Conservation (phyloP, 2,113 vertebrate genomes). For the Caretta caretta region DNA sequence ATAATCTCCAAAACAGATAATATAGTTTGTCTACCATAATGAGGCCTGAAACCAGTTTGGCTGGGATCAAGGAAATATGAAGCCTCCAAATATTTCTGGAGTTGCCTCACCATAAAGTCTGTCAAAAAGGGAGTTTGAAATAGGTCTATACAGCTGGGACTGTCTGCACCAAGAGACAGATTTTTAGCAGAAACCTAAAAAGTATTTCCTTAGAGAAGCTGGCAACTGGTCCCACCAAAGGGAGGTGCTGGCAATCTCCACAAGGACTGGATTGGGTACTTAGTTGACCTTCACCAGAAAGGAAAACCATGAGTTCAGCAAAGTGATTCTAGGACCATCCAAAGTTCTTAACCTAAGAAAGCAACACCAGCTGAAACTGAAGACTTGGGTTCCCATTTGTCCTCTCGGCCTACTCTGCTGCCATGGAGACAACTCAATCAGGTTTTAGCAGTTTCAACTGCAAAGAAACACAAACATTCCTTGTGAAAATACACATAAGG, state of each 20-base stretch:
- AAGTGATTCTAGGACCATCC: background rate
- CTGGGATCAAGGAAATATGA: conserved; percentile 68
- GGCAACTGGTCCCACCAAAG: background rate
- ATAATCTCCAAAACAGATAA: conserved; percentile 35
- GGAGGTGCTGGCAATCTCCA: background rate
- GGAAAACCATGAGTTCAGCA: background rate
- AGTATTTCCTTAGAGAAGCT: conserved; percentile 15
- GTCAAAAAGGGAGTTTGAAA: conserved; percentile 64
- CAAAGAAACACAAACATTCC: conserved; percentile 65
- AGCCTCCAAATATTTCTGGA: conserved; percentile 72
- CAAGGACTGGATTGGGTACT: background rate
- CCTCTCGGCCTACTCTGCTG: conserved; percentile 28
- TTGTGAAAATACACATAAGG: conserved; percentile 47
- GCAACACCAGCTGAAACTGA: conserved; percentile 5
- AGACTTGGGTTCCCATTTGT: conserved; percentile 43
- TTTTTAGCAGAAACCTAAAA: conserved; percentile 54
- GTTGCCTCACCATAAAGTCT: conserved; percentile 67
- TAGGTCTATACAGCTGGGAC: conserved; percentile 44
- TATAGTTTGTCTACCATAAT: conserved; percentile 60
- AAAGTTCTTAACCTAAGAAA: conserved; percentile 17
- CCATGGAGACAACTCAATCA: conserved; percentile 62
- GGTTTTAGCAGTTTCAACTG: conserved; percentile 55
- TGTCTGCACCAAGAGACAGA: conserved; percentile 40
- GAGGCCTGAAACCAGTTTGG: conserved; percentile 69
- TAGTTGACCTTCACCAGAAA: no score